Base-by-base conservation (phyloP, 2,113 vertebrate species). In the Nothobranchius kuhntae region DNA sequence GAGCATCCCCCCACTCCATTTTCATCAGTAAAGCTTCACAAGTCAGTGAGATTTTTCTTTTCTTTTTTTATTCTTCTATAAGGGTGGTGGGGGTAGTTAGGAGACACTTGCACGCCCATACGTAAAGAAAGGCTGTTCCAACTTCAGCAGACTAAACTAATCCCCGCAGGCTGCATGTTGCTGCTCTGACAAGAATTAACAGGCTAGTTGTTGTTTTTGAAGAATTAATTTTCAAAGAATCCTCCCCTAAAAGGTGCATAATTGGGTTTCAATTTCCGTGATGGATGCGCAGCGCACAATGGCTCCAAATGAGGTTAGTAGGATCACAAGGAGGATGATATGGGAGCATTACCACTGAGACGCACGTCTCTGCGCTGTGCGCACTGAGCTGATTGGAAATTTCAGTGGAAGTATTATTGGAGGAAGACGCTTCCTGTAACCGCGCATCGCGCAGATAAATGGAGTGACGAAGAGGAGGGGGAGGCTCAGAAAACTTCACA, bases 401-500 rank as follows among this genome's bases (percentile, higher is more conserved):
- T 90, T 88, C 87, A 61, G 74, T 86, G 83, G 72, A 83, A 87
- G 85, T 73, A 78, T 86, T 84, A 83, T 72, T 80, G 11, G 79
- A 57, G 75, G 61, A 68, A 81, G 73, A 78, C 67, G 88, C 75
- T 89, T 90, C 90, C 87, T 86, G 88, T 90, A 89, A 87, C 78
- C 72, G 82, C 82, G 68, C 69, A 68, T 73, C 81, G 53, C 80
- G 71, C 76, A 77, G 81, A 86, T 86, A 89, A 84, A 87, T 80
- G 81, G 81, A 85, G 73, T 83, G 81, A 88, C 65, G 71, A 75
- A 82, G 75, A 85, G 73, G 85, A 79, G 71, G 82, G 61, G 66
- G 50, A 14, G 4, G 66, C 59, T 57, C 81, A 78, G 55, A 80
- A 64, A 82, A 77, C 75, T 80, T 76, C 38, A 56, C 62, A 61